Evolutionary conservation across 2,888 invertebrate genomes (phyloP), one percentile per base, ranked within the genome.

Genomic region (Eledona agricola): DNA sequence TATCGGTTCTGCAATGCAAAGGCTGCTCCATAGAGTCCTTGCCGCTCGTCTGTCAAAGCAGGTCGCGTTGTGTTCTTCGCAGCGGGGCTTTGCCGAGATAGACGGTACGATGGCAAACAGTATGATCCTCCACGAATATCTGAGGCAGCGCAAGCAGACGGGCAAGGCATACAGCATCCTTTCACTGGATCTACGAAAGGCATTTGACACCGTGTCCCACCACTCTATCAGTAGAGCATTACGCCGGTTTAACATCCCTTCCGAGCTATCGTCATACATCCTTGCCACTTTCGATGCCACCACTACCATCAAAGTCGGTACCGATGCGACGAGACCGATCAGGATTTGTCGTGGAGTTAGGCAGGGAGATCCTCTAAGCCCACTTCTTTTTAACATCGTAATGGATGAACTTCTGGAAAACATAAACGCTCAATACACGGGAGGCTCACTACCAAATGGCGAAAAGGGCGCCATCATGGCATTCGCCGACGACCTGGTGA

Each of bases 41-140:
- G 49, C 59, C n/a, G 12, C 4, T 1, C 37, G 63, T 0, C 25
- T 66, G 0, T 9, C 26, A 12, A 5, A 11, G 0, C 13, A 42
- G 1, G 17, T 49, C 4, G 2, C 9, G 0, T 46, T 67, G 7
- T 45, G 62, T 46, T 32, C 17, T 0, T 17, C 61, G 4, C 72
- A 72, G 53, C 25, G 68, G 1, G 69, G 70, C 0, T 71, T 73
- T 29, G 47, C 62, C n/a, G 55, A 65, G 29, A 62, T 64, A 1
- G 75, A 75, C 47, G 76, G 75, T 5, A 67, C 68, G 2, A 56
- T 75, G 6, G 69, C 72, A 3, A 76, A 76, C 37, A 54, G 66
- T 12, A 51, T 69, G 1, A 38, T 67, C 0, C 46, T 73, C 3
- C 57, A 70, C 58, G 42, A 60, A 57, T 53, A 23, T 7, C 20